Conservation (phyloP, 2,113 vertebrate genomes). For the Phalacrocorax carbo region DNA sequence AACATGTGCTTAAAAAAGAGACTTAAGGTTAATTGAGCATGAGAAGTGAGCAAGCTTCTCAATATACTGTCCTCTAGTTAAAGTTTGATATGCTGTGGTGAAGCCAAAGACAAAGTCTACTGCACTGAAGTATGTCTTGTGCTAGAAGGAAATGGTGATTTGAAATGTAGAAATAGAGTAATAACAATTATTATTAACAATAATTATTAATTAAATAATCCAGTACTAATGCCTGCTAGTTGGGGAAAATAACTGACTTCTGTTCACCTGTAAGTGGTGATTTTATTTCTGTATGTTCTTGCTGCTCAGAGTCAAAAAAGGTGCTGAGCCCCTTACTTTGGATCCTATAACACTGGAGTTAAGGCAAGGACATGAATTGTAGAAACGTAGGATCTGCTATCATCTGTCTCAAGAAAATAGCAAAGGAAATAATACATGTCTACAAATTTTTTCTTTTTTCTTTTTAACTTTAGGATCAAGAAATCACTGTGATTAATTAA, state of each 20-base stretch:
- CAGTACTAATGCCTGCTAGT: neutral
- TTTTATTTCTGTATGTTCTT: neutral
- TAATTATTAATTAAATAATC: neutral
- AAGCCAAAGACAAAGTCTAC: neutral
- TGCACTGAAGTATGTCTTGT: neutral
- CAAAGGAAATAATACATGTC: neutral
- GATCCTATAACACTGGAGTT: neutral
- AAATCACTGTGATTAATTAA: neutral
- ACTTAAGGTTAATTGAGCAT: slow-evolving; percentile 37
- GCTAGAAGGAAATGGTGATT: neutral
- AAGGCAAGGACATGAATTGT: neutral
- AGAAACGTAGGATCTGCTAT: neutral
- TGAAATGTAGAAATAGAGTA: neutral
- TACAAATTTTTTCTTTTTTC: neutral
- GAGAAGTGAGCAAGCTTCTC: neutral
- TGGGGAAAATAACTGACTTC: neutral
- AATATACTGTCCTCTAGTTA: neutral
- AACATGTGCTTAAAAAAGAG: neutral
- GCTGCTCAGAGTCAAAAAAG: neutral
- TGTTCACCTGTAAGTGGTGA: neutral
- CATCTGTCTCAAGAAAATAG: neutral
- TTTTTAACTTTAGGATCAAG: neutral
- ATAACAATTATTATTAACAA: neutral
- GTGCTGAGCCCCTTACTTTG: neutral
- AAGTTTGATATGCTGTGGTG: slow-evolving; percentile 9